A percentile compares a stretch with the other conserved stretches of the same genome.
Evolutionary conservation across 2,888 invertebrate species (phyloP).

Genomic region (Ditylenchus weischeri): DNA sequence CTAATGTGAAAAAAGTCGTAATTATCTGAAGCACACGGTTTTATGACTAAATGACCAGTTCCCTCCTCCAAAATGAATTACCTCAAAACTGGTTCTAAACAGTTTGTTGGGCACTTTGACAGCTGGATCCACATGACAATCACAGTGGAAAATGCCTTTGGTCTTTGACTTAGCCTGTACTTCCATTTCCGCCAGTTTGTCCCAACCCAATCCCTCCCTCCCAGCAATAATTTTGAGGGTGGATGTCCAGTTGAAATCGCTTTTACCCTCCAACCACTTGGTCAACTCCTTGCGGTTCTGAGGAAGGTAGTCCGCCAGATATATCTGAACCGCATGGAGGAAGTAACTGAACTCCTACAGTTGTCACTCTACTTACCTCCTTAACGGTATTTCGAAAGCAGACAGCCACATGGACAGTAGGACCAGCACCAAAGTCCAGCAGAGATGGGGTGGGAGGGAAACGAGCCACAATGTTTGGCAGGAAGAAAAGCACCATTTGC

Average conservation of each 20-base stretch:
- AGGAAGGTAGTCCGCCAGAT: slow-evolving; percentile 54
- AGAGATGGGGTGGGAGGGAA: slow-evolving; percentile 32
- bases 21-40: slow-evolving; percentile 36
- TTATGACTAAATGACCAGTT: background rate
- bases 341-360: no score
- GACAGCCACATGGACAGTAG: slow-evolving; percentile 55
- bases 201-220: slow-evolving; percentile 6
- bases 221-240: slow-evolving; percentile 29
- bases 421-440: slow-evolving; percentile 48
- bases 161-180: slow-evolving; percentile 43
- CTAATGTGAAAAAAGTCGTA: slow-evolving; percentile 54
- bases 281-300: slow-evolving; percentile 51
- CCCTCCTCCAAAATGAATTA: background rate
- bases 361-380: slow-evolving; percentile 33
- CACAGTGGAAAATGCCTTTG: slow-evolving; percentile 46
- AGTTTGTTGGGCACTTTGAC: slow-evolving; percentile 41
- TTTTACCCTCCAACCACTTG: slow-evolving; percentile 40
- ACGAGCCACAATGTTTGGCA: slow-evolving; percentile 51
- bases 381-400: slow-evolving; percentile 47
- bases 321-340: slow-evolving; percentile 36
- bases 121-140: slow-evolving; percentile 46
- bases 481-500: slow-evolving; percentile 55
- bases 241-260: slow-evolving; percentile 45
- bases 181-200: slow-evolving; percentile 33
- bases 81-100: slow-evolving; percentile 26